Conservation (phyloP, 2,797 vertebrate species). For the Syngnathus rostellatus region DNA sequence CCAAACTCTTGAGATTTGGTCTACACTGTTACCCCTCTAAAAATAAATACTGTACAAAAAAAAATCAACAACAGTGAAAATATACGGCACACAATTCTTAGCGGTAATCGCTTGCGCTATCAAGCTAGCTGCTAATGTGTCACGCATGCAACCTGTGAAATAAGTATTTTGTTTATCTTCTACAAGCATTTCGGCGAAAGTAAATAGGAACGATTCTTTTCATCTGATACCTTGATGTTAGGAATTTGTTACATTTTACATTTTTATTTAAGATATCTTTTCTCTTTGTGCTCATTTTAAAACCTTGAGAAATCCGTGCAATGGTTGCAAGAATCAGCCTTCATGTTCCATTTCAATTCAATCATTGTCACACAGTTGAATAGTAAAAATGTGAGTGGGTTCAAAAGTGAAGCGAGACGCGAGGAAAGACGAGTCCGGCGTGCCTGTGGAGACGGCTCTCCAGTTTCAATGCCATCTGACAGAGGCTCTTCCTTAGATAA, state of each 20-base stretch:
- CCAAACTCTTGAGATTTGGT: not conserved
- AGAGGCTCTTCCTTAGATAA: slow-evolving; percentile 29
- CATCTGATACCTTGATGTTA: too few species aligned
- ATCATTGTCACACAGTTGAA: not conserved
- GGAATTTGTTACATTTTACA: too few species aligned
- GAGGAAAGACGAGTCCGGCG: not conserved
- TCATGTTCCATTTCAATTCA: not conserved
- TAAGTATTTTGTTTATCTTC: too few species aligned
- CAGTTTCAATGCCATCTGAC: slow-evolving; percentile 28
- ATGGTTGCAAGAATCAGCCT: not conserved
- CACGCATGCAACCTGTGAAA: too few species aligned
- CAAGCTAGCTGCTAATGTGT: too few species aligned
- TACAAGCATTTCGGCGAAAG: too few species aligned
- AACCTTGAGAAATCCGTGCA: not conserved
- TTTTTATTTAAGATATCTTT: not conserved
- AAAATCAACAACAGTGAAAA: not conserved
- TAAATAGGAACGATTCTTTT: too few species aligned
- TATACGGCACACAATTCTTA: not conserved
- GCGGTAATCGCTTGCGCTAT: too few species aligned
- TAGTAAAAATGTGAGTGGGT: not conserved
- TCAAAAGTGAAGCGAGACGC: not conserved
- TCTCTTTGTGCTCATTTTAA: not conserved
- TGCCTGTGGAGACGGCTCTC: slow-evolving; percentile 28
- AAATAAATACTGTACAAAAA: not conserved
- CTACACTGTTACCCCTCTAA: not conserved